These are phyloP conservation scores for Agonopterix heracliana DNA, from an alignment of 2,888 invertebrate genomes.

Conservation along the genomic window DNA sequence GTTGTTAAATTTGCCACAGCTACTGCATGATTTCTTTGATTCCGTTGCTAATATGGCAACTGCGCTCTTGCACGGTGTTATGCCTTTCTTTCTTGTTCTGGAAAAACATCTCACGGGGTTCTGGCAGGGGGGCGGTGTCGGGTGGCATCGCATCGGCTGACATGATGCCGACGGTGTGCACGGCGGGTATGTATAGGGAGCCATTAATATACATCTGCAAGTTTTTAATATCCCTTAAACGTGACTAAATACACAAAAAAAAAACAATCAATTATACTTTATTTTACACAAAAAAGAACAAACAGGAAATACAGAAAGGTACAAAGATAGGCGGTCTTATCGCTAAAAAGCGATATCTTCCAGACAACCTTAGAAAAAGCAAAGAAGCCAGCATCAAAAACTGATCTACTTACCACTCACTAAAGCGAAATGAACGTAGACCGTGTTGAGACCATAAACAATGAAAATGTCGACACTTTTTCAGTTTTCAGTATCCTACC, in stretches of 20 bases:
- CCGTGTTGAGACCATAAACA: too few species aligned
- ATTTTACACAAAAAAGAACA: too few species aligned
- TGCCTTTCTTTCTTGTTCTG: conserved; percentile 41
- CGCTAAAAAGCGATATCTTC: too few species aligned
- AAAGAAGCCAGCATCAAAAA: conserved; percentile 39
- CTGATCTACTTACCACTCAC: too few species aligned
- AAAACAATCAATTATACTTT: too few species aligned
- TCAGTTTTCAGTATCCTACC: too few species aligned
- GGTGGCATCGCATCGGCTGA: conserved; percentile 53
- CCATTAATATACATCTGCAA: conserved; percentile 37
- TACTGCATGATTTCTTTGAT: conserved; percentile 38
- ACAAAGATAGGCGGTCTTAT: too few species aligned
- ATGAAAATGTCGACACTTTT: too few species aligned
- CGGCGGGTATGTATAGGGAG: conserved; percentile 54
- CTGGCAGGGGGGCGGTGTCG: conserved; percentile 49
- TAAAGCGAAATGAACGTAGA: conserved; percentile 19
- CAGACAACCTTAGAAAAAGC: too few species aligned
- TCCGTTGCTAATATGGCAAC: conserved; percentile 54
- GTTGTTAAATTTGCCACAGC: conserved; percentile 35
- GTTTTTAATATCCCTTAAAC: neutral
- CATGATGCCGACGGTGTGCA: conserved; percentile 61
- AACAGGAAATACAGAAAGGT: too few species aligned
- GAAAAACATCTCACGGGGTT: conserved; percentile 54
- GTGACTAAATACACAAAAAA: neutral
- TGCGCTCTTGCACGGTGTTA: conserved; percentile 54